A percentile compares a stretch with the other conserved stretches of the same genome.
These are phyloP conservation scores for Halotydeus destructor DNA, from an alignment of 1,140 invertebrate species.

Conservation along the genomic window DNA sequence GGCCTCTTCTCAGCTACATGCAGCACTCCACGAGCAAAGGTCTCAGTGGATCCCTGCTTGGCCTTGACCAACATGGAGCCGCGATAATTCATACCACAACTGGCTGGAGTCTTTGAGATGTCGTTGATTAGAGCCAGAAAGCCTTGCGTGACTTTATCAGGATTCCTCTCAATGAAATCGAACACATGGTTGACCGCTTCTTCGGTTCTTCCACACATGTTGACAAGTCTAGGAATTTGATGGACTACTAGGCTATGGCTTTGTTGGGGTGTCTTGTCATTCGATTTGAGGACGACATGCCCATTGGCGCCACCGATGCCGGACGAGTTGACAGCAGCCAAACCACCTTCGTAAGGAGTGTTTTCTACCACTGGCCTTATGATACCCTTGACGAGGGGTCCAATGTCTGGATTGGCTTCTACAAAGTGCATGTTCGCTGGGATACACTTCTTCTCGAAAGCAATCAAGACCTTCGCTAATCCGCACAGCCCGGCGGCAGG, in stretches of 20 bases:
- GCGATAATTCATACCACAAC: slow-evolving; percentile 9
- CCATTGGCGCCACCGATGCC: slow-evolving; percentile 16
- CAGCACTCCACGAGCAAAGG: too few species aligned
- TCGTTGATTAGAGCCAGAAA: slow-evolving; percentile 6
- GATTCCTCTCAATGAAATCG: slow-evolving; percentile 45
- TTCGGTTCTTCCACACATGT: slow-evolving; percentile 7
- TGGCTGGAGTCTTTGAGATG: slow-evolving; percentile 1
- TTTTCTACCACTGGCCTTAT: slow-evolving; percentile 37
- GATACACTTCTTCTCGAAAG: slow-evolving; percentile 28
- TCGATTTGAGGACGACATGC: slow-evolving; percentile 35
- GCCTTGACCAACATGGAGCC: slow-evolving; percentile 12
- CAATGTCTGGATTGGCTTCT: slow-evolving; percentile 31
- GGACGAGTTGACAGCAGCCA: slow-evolving; percentile 15
- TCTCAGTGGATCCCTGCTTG: slow-evolving; percentile 1
- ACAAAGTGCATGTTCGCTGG: slow-evolving; percentile 34
- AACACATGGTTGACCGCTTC: slow-evolving; percentile 22
- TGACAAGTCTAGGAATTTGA: slow-evolving; percentile 1
- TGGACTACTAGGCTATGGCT: background rate
- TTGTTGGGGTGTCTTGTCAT: slow-evolving; percentile 24
- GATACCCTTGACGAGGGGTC: slow-evolving; percentile 42
- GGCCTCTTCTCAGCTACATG: slow-evolving; percentile 33
- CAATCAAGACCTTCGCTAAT: slow-evolving; percentile 28
- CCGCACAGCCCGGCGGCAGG: slow-evolving; percentile 51
- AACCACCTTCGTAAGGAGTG: slow-evolving; percentile 14
- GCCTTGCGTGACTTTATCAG: slow-evolving; percentile 52